phyloP scores from a whole-genome alignment of 2,113 vertebrate species.

The Uria lomvia region DNA sequence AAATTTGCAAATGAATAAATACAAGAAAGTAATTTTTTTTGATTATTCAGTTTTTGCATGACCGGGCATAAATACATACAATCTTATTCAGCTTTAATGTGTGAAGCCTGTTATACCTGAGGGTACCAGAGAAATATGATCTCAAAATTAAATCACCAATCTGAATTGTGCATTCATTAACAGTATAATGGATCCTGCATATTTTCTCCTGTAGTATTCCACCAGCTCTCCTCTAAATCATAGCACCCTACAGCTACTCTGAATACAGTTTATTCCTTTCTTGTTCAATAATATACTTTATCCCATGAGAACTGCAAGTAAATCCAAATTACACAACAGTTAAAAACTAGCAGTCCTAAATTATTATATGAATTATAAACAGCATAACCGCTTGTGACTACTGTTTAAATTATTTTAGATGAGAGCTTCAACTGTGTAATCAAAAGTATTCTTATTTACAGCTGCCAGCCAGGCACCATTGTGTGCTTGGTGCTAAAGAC shows the following conservation, averaged over 20 bases:
- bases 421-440: background rate
- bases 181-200: slow-evolving; percentile 5
- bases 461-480: background rate
- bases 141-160: slow-evolving; percentile 43
- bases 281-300: slow-evolving; percentile 30
- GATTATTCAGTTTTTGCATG: background rate
- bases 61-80: background rate
- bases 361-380: slow-evolving; percentile 43
- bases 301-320: slow-evolving; percentile 5
- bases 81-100: background rate
- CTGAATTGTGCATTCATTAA: slow-evolving; percentile 43
- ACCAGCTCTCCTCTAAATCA: slow-evolving; percentile 35
- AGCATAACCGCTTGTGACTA: background rate
- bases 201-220: slow-evolving; percentile 13
- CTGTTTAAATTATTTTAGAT: slow-evolving; percentile 34
- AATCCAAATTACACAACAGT: slow-evolving; percentile 49
- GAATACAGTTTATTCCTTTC: slow-evolving; percentile 41
- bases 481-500: background rate
- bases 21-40: background rate
- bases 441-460: background rate
- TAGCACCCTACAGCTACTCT: slow-evolving; percentile 37
- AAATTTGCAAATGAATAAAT: background rate
- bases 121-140: background rate
- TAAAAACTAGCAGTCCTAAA: slow-evolving; percentile 23
- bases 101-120: background rate